A percentile compares a stretch with the other conserved stretches of the same genome.
phyloP scores from a whole-genome alignment of 2,113 vertebrate species.

The Cariama cristata region DNA sequence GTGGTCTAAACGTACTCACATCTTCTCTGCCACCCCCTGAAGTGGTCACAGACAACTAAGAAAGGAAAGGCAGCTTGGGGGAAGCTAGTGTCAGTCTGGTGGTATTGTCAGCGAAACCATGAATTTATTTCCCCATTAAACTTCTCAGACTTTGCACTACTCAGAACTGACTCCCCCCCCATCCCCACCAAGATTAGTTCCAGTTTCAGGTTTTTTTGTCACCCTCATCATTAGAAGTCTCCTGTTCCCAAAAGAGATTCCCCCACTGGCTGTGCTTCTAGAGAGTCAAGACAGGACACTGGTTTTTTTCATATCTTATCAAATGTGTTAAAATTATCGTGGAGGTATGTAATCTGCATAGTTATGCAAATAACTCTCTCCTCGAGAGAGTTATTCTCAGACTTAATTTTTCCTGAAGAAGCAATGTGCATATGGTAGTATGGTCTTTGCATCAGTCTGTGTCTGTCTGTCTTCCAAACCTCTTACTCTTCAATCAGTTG shows the following conservation, averaged over 20 bases:
- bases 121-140: not conserved
- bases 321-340: not conserved
- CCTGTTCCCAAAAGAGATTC: not conserved
- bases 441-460: not conserved
- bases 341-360: not conserved
- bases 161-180: fast-evolving
- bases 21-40: not conserved
- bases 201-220: not conserved
- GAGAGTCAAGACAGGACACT: not conserved
- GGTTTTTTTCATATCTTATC: not conserved
- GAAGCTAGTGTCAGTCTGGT: not conserved
- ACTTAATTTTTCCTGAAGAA: not conserved
- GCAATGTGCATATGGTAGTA: not conserved
- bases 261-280: not conserved
- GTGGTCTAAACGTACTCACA: not conserved
- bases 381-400: not conserved
- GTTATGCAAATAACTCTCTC: not conserved
- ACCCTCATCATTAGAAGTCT: not conserved
- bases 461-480: not conserved
- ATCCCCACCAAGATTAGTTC: not conserved
- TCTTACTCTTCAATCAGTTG: not conserved
- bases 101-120: not conserved
- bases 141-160: not conserved
- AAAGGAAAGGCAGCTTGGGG: not conserved
- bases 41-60: not conserved